Evolutionary conservation across 2,888 invertebrate genomes (phyloP).

Genomic region (Drosophila picticornis): DNA sequence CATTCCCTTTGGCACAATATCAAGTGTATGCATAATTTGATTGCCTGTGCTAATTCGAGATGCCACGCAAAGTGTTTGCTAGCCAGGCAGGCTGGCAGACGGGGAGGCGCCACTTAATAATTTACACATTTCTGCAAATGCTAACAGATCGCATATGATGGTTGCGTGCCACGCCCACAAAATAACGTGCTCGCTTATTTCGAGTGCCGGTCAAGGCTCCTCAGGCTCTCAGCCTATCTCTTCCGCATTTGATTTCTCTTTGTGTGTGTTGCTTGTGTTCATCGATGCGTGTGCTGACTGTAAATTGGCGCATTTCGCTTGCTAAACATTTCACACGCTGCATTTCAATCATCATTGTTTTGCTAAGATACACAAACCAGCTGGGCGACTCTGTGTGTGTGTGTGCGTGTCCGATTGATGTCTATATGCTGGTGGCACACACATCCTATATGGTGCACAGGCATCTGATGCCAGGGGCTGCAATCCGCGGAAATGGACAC

Average conservation of each 20-base stretch:
- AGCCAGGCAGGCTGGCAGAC: neutral
- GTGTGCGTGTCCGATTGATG: slow-evolving; percentile 25
- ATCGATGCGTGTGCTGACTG: slow-evolving; percentile 61
- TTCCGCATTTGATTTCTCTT: neutral
- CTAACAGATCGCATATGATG: slow-evolving; percentile 36
- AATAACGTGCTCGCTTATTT: slow-evolving; percentile 24
- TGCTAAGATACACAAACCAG: slow-evolving; percentile 30
- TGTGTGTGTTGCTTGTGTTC: slow-evolving; percentile 34
- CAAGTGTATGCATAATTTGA: slow-evolving; percentile 68
- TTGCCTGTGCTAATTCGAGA: slow-evolving; percentile 61
- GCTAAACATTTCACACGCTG: slow-evolving; percentile 60
- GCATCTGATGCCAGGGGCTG: slow-evolving; percentile 54
- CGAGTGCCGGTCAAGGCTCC: slow-evolving; percentile 44
- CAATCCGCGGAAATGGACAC: slow-evolving; percentile 53
- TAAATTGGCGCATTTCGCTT: slow-evolving; percentile 63
- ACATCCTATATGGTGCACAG: slow-evolving; percentile 17
- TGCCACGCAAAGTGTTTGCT: slow-evolving; percentile 2
- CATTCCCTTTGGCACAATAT: slow-evolving; percentile 36
- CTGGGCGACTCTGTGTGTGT: slow-evolving; percentile 13
- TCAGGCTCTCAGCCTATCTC: neutral
- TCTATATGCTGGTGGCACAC: slow-evolving; percentile 20
- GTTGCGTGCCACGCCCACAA: slow-evolving; percentile 43
- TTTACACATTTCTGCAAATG: slow-evolving; percentile 56
- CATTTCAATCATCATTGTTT: slow-evolving; percentile 70
- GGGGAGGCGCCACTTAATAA: slow-evolving; percentile 50